Evolutionary conservation across 2,888 invertebrate species (phyloP).

Genomic region (Cryptus armator): DNA sequence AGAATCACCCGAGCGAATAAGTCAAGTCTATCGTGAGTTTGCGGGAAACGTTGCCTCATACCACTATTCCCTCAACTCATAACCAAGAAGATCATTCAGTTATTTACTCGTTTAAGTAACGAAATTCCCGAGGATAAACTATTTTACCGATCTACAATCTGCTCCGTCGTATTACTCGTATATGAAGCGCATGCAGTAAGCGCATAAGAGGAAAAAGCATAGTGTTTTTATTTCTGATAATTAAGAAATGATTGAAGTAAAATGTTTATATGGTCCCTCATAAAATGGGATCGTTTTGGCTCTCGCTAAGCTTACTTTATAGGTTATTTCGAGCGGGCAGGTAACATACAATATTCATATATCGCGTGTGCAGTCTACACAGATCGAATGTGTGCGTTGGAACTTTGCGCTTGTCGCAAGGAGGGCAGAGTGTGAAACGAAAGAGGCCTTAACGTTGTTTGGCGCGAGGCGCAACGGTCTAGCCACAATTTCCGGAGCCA

Average conservation of each 20-base stretch:
- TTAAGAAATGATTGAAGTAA: too few relatives aligned
- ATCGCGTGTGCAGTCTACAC: not conserved
- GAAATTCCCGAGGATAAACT: not conserved
- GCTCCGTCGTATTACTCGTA: too few relatives aligned
- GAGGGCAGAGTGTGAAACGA: constrained; percentile 9
- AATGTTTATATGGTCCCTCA: too few relatives aligned
- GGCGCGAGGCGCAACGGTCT: constrained; percentile 58
- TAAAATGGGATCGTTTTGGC: not conserved
- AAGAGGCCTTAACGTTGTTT: constrained; percentile 63
- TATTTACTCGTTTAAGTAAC: not conserved
- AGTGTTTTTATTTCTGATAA: too few relatives aligned
- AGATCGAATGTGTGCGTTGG: not conserved
- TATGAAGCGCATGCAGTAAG: too few relatives aligned
- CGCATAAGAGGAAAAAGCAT: too few relatives aligned
- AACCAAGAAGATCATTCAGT: not conserved
- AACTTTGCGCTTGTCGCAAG: not conserved
- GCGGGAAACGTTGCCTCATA: constrained; percentile 10
- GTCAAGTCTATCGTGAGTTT: constrained; percentile 50
- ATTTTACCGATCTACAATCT: too few relatives aligned
- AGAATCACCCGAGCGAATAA: constrained; percentile 51
- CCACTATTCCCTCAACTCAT: not conserved
- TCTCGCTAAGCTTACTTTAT: not conserved
- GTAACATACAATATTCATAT: constrained; percentile 5
- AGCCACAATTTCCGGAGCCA: constrained; percentile 68
- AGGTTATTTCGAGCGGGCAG: not conserved